A percentile compares a stretch with the other conserved stretches of the same genome.
Evolutionary conservation across 2,888 invertebrate species (phyloP).

Genomic region (Acanthosepion lycidas): DNA sequence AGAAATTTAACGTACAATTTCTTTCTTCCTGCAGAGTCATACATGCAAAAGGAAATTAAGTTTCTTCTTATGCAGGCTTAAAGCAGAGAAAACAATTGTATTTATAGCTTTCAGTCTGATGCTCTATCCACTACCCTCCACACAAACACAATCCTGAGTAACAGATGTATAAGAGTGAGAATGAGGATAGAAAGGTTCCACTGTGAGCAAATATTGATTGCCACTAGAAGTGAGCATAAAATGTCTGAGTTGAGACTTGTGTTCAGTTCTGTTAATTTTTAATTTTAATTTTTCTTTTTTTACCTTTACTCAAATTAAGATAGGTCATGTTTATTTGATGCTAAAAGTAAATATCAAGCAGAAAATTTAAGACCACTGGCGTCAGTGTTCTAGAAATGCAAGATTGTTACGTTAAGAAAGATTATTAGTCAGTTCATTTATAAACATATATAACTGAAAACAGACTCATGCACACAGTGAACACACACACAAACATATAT

Average conservation of each 20-base stretch:
- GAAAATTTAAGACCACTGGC: neutral
- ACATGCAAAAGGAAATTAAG: too few relatives aligned
- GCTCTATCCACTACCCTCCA: neutral
- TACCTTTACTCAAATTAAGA: neutral
- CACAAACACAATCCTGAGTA: neutral
- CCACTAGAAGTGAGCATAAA: neutral
- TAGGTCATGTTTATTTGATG: neutral
- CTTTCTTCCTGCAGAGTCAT: too few relatives aligned
- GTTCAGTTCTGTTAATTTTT: neutral
- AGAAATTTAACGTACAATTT: too few relatives aligned
- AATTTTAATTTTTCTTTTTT: neutral
- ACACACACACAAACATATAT: too few relatives aligned
- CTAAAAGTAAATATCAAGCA: neutral
- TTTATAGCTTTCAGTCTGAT: neutral
- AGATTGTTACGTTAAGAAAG: neutral
- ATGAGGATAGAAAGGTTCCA: neutral
- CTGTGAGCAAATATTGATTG: constrained; percentile 20
- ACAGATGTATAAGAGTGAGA: neutral
- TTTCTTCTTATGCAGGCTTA: too few relatives aligned
- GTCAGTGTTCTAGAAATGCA: neutral
- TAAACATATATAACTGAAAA: neutral
- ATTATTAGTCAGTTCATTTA: neutral
- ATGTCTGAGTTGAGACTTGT: neutral
- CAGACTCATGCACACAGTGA: neutral
- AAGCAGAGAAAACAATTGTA: neutral